These are phyloP conservation scores for Scaptodrosophila latifasciaeformis DNA, from an alignment of 2,888 invertebrate genomes.

Conservation along the genomic window DNA sequence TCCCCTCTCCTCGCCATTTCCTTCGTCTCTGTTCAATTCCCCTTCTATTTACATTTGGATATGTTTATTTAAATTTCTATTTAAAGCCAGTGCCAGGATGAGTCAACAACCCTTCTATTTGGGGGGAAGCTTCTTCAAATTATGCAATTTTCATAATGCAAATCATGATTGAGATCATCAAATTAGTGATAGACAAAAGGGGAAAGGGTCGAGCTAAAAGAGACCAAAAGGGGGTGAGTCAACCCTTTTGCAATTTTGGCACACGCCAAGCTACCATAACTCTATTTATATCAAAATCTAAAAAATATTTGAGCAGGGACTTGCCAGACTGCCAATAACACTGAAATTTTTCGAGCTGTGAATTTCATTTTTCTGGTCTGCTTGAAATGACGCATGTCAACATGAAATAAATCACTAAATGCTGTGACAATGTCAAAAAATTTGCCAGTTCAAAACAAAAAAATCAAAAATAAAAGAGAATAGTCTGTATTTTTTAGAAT, in stretches of 20 bases:
- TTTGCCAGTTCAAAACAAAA: too few species aligned
- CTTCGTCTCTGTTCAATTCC: neutral
- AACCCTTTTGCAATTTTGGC: conserved; percentile 3
- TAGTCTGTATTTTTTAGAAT: too few species aligned
- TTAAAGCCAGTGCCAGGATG: too few species aligned
- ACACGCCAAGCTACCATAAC: conserved; percentile 39
- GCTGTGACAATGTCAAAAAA: conserved; percentile 60
- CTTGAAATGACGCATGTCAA: conserved; percentile 63
- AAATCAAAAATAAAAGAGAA: too few species aligned
- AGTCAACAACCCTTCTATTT: too few species aligned
- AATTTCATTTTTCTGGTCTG: too few species aligned
- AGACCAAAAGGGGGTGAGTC: neutral
- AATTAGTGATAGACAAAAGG: conserved; percentile 27
- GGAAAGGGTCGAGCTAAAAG: conserved; percentile 4
- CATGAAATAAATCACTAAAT: conserved; percentile 68
- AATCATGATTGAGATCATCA: conserved; percentile 56
- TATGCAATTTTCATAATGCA: conserved; percentile 66
- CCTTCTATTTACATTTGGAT: conserved; percentile 40
- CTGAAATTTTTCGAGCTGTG: too few species aligned
- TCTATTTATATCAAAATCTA: conserved; percentile 53
- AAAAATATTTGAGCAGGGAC: too few species aligned
- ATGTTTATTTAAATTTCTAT: conserved; percentile 31
- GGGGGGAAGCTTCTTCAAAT: too few species aligned
- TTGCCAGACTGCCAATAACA: too few species aligned
- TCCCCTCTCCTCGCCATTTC: neutral